Base-by-base conservation (phyloP, 1,140 invertebrate species). In the Hormaphis cornu region DNA sequence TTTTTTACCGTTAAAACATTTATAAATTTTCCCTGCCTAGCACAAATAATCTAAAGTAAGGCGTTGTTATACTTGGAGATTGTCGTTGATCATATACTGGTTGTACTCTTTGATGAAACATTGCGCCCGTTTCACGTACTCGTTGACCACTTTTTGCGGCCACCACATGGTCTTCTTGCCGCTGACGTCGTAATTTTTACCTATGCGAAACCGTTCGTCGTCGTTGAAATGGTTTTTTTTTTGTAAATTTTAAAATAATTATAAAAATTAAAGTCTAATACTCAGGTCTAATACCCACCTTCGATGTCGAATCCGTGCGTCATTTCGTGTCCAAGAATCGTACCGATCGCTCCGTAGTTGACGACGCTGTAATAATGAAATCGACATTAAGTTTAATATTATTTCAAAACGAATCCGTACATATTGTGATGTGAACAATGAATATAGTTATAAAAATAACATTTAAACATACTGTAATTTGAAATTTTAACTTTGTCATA, bases 61-160 rank as follows among this genome's bases (percentile, higher is more conserved):
- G 9, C 30, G 30, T 4, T 44, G 42, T 7, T 40, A 26, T n/a
- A 63, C 59, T 1, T 3, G 5, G 7, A 8, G 1, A 20, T 35
- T 10, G 20, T 35, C 5, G 18, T 5, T 12, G 12, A 66, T 8
- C n/a, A 4, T 1, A 10, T 16, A 66, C 7, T 22, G 14, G 52
- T 84, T 85, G 74, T 97, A 98, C 75, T 97, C 93, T 33, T 93
- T 81, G 16, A 96, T 81, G 73, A 97, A 96, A 77, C 95, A 97
- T 71, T 89, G 79, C 0, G 89, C 87, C 73, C 86, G 86, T 28
- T 89, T 81, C 30, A 85, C 80, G 71, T 88, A 91, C 74, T 86
- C 84, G 73, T 78, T 73, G 26, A 87, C 83, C 0, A 86, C 89
- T 14, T 80, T 75, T 71, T 88, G 86, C 3, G 86, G 86, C 94